phyloP scores from a whole-genome alignment of 2,888 invertebrate genomes.

The Chelonus formosanus region DNA sequence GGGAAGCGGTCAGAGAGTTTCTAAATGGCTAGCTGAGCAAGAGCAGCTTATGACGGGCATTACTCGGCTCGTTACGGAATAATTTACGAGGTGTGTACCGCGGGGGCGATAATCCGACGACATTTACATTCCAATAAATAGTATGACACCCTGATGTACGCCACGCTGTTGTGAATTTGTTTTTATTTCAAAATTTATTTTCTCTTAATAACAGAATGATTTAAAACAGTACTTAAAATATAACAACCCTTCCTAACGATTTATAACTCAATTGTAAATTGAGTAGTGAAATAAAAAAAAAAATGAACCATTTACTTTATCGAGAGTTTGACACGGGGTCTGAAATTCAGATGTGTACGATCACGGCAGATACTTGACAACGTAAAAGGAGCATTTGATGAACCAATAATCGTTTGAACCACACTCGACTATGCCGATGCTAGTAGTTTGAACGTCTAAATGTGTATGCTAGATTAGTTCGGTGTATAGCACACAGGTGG shows the following conservation, averaged over 20 bases:
- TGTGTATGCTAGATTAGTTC: constrained; percentile 67
- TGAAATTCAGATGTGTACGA: constrained; percentile 17
- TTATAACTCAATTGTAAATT: too few relatives aligned
- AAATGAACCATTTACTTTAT: not conserved
- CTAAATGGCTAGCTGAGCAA: constrained; percentile 54
- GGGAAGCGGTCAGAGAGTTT: constrained; percentile 39
- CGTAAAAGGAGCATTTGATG: constrained; percentile 38
- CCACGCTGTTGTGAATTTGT: constrained; percentile 32
- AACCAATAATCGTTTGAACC: constrained; percentile 45
- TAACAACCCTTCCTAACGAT: too few relatives aligned
- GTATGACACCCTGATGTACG: constrained; percentile 48
- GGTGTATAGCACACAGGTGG: constrained; percentile 65
- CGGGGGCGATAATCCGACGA: constrained; percentile 65
- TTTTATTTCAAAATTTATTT: constrained; percentile 4
- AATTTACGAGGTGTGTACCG: constrained; percentile 65
- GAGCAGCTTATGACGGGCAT: constrained; percentile 63
- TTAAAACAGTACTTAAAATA: too few relatives aligned
- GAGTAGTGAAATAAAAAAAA: not conserved
- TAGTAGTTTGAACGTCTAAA: constrained; percentile 68
- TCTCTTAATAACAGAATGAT: constrained; percentile 3
- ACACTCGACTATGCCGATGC: constrained; percentile 59
- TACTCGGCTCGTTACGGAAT: constrained; percentile 65
- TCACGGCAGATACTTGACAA: constrained; percentile 34
- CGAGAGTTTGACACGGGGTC: constrained; percentile 12
- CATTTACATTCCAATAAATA: constrained; percentile 66